Base-by-base conservation (phyloP, 2,113 vertebrate species). In the Petromus typicus region DNA sequence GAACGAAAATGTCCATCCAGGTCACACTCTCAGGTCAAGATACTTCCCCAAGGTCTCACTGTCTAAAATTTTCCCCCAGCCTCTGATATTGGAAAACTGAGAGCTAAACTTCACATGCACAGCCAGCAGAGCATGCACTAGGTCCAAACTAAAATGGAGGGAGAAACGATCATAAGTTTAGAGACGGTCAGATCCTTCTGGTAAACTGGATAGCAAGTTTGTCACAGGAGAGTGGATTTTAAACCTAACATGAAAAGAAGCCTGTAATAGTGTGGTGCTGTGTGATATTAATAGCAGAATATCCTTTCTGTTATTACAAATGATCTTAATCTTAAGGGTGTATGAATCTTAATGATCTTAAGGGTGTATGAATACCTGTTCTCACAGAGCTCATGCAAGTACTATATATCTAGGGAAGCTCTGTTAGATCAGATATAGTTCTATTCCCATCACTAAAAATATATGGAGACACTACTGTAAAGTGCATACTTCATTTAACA, bases 21-120 rank as follows among this genome's bases (percentile, higher is more conserved):
- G 5, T 17, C 27, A 25, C 5, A 12, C 8, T 37, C 22, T 14
- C 45, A 66, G 7, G 27, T 20, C 9, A 4, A 5, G 66, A 27
- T 7, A 43, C 5, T 3, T 66, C 18, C 4, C 16, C 20, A 1
- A 85, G 9, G 5, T 1, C 7, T 3, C 10, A 64, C n/a, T n/a
- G 27, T 43, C n/a, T 81, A 10, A 59, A 48, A 12, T 2, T 37
- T 32, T 61, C 45, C 18, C 37, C 37, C 54, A 30, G 11, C 22
- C 37, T 80, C 37, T 11, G 3, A 23, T 37, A 54, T n/a, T 37
- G 30, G 4, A 40, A 69, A 51, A 13, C 11, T 32, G 32, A 43
- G 14, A 8, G 27, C 5, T 11, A 56, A 32, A 14, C n/a, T 51
- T 40, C n/a, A 54, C 40, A 66, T 6, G 30, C 22, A 20, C 5